Percentiles rank a stretch among this genome's conserved stretches.
These are phyloP conservation scores for Pseudobourletiella spinata DNA, from an alignment of 1,140 invertebrate species.

Conservation along the genomic window DNA sequence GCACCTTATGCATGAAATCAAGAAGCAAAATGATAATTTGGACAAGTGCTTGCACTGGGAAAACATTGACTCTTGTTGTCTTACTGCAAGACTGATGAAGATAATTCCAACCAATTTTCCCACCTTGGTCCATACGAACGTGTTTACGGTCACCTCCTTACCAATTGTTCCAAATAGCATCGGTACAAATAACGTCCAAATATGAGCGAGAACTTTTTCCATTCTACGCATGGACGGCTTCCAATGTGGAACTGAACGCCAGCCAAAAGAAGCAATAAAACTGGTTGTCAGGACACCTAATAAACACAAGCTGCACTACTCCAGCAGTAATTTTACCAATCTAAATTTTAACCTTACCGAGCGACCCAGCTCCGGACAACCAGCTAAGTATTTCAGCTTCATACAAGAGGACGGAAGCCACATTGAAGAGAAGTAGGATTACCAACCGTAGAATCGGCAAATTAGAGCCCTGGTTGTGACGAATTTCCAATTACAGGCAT, in stretches of 20 bases:
- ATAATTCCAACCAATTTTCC: slow-evolving; percentile 25
- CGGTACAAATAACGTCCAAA: slow-evolving; percentile 29
- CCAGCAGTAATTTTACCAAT: background rate
- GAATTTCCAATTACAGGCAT: background rate
- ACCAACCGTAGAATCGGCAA: background rate
- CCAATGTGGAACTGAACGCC: slow-evolving; percentile 23
- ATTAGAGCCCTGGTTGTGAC: background rate
- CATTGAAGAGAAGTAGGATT: slow-evolving; percentile 3
- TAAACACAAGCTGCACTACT: background rate
- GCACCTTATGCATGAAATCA: no score
- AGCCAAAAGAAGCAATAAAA: slow-evolving; percentile 20
- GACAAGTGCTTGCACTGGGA: no score
- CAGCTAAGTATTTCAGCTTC: background rate
- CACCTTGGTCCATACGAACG: background rate
- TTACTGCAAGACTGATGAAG: slow-evolving; percentile 7
- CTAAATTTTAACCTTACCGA: background rate
- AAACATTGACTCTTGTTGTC: background rate
- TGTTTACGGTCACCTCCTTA: slow-evolving; percentile 21
- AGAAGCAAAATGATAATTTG: no score
- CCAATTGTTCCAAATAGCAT: slow-evolving; percentile 34
- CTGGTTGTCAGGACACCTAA: slow-evolving; percentile 10
- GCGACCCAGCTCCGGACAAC: slow-evolving; percentile 10
- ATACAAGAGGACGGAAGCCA: slow-evolving; percentile 2
- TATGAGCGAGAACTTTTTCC: slow-evolving; percentile 17
- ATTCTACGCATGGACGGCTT: slow-evolving; percentile 21